These are phyloP conservation scores for Leptopilina syphax DNA, from an alignment of 2,888 invertebrate genomes.

Conservation along the genomic window DNA sequence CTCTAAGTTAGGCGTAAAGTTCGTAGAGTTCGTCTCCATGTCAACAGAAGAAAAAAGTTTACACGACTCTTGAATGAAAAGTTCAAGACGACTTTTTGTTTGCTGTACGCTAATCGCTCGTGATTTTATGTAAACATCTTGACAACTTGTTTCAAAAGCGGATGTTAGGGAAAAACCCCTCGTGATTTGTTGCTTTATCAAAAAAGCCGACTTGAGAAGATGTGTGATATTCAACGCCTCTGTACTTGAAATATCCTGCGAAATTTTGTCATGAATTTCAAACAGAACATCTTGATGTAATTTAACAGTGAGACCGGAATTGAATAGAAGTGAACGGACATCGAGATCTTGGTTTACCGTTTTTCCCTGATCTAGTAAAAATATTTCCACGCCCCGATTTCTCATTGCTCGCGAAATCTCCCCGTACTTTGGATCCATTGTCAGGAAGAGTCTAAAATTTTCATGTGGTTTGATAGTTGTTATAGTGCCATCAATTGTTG, in stretches of 20 bases:
- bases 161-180: conserved; percentile 79
- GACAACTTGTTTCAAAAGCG: conserved; percentile 81
- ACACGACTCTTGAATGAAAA: conserved; percentile 77
- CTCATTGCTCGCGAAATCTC: conserved; percentile 99
- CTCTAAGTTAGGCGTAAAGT: not conserved
- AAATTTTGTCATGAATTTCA: conserved; percentile 77
- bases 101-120: conserved; percentile 76
- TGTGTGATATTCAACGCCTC: conserved; percentile 81
- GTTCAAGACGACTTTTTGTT: conserved; percentile 76
- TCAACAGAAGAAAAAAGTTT: not conserved
- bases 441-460: conserved; percentile 94
- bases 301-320: conserved; percentile 76
- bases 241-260: conserved; percentile 70
- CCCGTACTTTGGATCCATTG: conserved; percentile 96
- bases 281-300: conserved; percentile 77
- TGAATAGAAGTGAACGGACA: conserved; percentile 78
- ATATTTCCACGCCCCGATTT: conserved; percentile 97
- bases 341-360: conserved; percentile 74
- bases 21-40: not conserved
- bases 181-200: conserved; percentile 82
- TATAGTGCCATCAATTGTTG: conserved; percentile 83
- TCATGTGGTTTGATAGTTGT: conserved; percentile 89
- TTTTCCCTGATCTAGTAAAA: conserved; percentile 74
- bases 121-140: conserved; percentile 83
- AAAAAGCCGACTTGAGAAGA: conserved; percentile 82